Percentiles rank a stretch among this genome's conserved stretches.
Conservation (phyloP, 2,888 invertebrate genomes). For the Sialis fuliginosa region DNA sequence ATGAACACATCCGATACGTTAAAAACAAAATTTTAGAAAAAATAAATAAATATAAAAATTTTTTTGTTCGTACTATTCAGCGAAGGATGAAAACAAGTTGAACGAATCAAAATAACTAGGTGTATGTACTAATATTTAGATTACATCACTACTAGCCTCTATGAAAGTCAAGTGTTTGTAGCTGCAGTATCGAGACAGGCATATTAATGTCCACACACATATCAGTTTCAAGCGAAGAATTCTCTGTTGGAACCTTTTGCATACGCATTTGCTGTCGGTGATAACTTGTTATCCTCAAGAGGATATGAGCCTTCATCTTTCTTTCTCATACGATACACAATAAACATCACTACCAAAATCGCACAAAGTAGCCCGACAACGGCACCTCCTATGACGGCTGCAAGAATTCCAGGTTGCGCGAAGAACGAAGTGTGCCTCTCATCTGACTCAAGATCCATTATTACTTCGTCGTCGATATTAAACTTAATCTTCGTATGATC, state of each 20-base stretch:
- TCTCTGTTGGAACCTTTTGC: slow-evolving; percentile 84
- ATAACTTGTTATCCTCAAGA: slow-evolving; percentile 83
- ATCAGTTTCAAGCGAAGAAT: slow-evolving; percentile 77
- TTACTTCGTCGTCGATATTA: slow-evolving; percentile 37
- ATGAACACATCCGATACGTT: too few relatives aligned
- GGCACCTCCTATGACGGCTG: slow-evolving; percentile 96
- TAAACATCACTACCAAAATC: slow-evolving; percentile 97
- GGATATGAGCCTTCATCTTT: slow-evolving; percentile 99
- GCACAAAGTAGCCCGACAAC: slow-evolving; percentile 95
- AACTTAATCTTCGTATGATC: too few relatives aligned
- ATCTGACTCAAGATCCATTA: slow-evolving; percentile 69
- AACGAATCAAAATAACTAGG: too few relatives aligned
- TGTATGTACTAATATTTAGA: too few relatives aligned
- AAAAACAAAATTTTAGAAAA: too few relatives aligned
- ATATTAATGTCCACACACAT: too few relatives aligned
- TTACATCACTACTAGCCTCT: too few relatives aligned
- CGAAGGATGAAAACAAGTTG: too few relatives aligned
- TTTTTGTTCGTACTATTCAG: too few relatives aligned
- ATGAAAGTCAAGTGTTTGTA: too few relatives aligned
- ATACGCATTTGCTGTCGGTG: slow-evolving; percentile 81
- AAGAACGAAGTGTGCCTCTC: slow-evolving; percentile 83
- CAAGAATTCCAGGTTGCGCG: slow-evolving; percentile 84
- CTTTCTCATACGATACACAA: slow-evolving; percentile 98
- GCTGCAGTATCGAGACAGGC: too few relatives aligned
- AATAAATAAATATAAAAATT: too few relatives aligned